These are phyloP conservation scores for Rhamnusium bicolor DNA, from an alignment of 2,888 invertebrate genomes.

Conservation along the genomic window DNA sequence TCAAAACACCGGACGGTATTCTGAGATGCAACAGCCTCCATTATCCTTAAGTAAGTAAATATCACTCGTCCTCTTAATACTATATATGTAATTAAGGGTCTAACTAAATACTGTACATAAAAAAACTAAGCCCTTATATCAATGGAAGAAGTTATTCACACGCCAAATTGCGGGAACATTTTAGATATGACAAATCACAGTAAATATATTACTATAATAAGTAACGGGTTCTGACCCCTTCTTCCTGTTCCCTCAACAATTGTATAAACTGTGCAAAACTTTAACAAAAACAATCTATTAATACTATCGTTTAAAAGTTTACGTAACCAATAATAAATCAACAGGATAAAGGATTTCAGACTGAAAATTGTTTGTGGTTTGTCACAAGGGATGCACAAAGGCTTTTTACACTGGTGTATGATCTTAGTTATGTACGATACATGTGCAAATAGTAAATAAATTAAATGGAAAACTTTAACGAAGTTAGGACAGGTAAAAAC, in stretches of 20 bases:
- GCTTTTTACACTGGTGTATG: background rate
- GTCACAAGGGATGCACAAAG: background rate
- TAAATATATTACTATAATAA: conserved; percentile 54
- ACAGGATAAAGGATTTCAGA: background rate
- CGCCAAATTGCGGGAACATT: conserved; percentile 46
- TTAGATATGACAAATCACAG: conserved; percentile 65
- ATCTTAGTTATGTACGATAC: no score
- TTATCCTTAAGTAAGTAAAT: conserved; percentile 59
- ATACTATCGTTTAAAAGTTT: conserved; percentile 30
- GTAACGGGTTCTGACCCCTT: conserved; percentile 36
- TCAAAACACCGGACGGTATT: background rate
- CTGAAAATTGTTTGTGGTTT: background rate
- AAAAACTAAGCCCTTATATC: conserved; percentile 50
- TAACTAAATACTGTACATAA: conserved; percentile 63
- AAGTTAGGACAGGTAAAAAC: no score
- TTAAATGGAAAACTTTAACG: no score
- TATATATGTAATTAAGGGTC: conserved; percentile 46
- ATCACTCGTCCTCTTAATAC: conserved; percentile 61
- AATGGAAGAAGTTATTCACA: conserved; percentile 51
- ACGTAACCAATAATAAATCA: background rate
- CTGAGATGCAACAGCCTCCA: conserved; percentile 55
- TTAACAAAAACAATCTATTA: conserved; percentile 56
- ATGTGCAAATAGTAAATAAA: no score
- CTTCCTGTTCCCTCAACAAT: conserved; percentile 55
- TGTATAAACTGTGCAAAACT: conserved; percentile 62